Evolutionary conservation across 2,113 vertebrate genomes (phyloP), one percentile per base, ranked within the genome.

Genomic region (Thamnaconus septentrionalis): DNA sequence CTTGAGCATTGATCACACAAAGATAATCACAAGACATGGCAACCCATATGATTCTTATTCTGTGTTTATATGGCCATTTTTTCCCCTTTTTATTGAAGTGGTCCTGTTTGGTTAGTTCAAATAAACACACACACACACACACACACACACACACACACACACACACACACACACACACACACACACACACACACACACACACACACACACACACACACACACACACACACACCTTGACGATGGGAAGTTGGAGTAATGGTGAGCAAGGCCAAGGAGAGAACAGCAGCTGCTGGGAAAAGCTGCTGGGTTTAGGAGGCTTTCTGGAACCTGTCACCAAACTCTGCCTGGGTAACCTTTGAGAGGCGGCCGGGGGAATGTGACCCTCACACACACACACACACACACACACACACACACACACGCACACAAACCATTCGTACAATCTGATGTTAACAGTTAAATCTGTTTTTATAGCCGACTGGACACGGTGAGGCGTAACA

Each of bases 281-380:
- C 78, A 80, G 71, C 86, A 88, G 82, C 84, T 84, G 83, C 80
- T 88, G 64, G 69, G 66, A 67, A 83, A 84, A 84, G 83, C 86
- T 83, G 73, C 76, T 76, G 80, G 84, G 73, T 88, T 84, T 80
- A 83, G 71, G 69, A 63, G 78, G 86, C 80, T 86, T 85, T 85
- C 80, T 88, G 73, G 69, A 83, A 56, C 78, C 76, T 86, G 84
- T 86, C 81, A 86, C 84, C 64, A 82, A 81, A 81, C 74, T 77
- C 79, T 81, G 63, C 71, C 71, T 55, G 81, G 62, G 81, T 82
- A 84, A 85, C 81, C 18, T 31, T 31, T 31, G 18, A 31, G 18
- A 31, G 18, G 18, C 18, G 18, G 18, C 18, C 18, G 59, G 69
- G 68, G 73, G 61, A 59, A 61, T 8, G 46, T 51, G 43, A 60